Evolutionary conservation across 2,113 vertebrate genomes (phyloP), one percentile per base, ranked within the genome.

Genomic region (Rhea americana): DNA sequence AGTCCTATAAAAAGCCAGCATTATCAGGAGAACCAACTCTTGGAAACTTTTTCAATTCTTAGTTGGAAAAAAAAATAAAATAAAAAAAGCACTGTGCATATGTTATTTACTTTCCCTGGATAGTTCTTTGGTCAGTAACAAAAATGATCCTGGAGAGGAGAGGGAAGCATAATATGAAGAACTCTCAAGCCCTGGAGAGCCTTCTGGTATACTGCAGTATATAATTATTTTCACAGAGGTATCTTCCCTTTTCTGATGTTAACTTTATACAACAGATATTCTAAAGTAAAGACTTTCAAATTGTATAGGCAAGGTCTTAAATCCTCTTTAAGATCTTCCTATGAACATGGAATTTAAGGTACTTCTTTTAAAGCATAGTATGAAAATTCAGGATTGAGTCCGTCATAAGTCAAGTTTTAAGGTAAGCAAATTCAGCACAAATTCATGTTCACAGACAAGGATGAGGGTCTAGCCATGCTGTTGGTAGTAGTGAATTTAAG

Each of bases 21-120:
- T 59, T 58, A 76, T 24, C 47, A 93, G 92, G 91, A 96, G 87
- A 85, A 93, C 71, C 82, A 87, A 85, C 79, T 95, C 93, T 93
- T 90, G 66, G 59, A 70, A 91, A 73, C 11, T 76, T 67, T 76
- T 43, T 32, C 58, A 87, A 47, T 21, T 56, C 81, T 59, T 75
- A 30, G 30, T 62, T 43, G 58, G 24, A 87, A 75, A 83, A 62
- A 35, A 35, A 35, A 35, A n/a, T n/a, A n/a, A 35, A 35, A 35
- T 35, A 35, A 35, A 35, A 35, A 58, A 80, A 62, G 56, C 63
- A 50, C 62, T 62, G 61, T 2, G 0, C 22, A 68, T 79, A 39
- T 77, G 90, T 91, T 68, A 87, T n/a, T 39, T 86, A 32, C 41
- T 76, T 47, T 87, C 59, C 55, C 55, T 85, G 75, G 37, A 9